These are phyloP conservation scores for Napeogenes sylphis DNA, from an alignment of 2,888 invertebrate species.

Conservation along the genomic window DNA sequence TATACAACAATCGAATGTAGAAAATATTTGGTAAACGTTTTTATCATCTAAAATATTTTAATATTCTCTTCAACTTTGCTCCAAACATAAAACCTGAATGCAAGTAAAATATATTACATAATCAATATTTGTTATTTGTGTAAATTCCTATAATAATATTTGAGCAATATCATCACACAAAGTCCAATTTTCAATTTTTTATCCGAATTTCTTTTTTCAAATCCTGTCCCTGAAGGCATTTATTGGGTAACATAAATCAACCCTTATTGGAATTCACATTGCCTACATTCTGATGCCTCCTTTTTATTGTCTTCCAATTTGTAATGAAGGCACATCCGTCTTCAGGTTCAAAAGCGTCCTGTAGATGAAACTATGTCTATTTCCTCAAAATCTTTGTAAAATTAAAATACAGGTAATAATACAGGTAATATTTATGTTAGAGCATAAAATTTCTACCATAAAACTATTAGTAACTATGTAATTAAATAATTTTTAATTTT, in stretches of 20 bases:
- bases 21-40: too few relatives aligned
- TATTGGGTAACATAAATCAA: conserved; percentile 39
- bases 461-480: too few relatives aligned
- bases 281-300: conserved; percentile 16
- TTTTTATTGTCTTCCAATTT: conserved; percentile 14
- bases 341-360: conserved; percentile 1
- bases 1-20: too few relatives aligned
- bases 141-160: not conserved
- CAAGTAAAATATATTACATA: not conserved
- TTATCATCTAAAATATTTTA: too few relatives aligned
- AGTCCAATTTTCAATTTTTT: not conserved
- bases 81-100: too few relatives aligned
- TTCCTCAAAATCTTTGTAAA: conserved; percentile 1
- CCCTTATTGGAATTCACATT: conserved; percentile 27
- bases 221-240: conserved; percentile 26
- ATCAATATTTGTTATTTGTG: not conserved
- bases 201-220: not conserved
- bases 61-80: too few relatives aligned
- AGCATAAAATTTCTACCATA: too few relatives aligned
- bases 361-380: not conserved
- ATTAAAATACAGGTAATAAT: not conserved
- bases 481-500: too few relatives aligned
- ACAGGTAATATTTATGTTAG: not conserved
- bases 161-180: not conserved
- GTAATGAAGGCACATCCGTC: conserved; percentile 6